Evolutionary conservation across 2,888 invertebrate genomes (phyloP).

Genomic region (Drosophila histrio): DNA sequence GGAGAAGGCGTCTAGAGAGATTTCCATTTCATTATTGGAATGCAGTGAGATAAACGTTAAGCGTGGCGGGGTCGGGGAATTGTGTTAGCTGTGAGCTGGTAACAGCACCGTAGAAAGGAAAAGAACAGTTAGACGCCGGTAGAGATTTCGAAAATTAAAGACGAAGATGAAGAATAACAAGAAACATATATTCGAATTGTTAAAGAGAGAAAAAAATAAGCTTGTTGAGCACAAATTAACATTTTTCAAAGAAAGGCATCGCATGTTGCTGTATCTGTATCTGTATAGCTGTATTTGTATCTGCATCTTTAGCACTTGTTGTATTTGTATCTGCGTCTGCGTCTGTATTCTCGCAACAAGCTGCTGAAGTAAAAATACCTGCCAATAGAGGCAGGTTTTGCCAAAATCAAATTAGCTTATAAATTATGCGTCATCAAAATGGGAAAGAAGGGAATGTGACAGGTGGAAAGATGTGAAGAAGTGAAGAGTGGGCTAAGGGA

Average conservation of each 20-base stretch:
- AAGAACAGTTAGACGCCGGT: constrained; percentile 55
- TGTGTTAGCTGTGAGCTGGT: constrained; percentile 8
- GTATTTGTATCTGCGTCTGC: constrained; percentile 13
- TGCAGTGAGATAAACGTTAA: neutral
- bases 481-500: neutral
- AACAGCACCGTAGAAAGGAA: constrained; percentile 53
- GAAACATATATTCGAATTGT: constrained; percentile 29
- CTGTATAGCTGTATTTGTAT: constrained; percentile 22
- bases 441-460: neutral
- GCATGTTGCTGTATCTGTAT: constrained; percentile 20
- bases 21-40: constrained; percentile 72
- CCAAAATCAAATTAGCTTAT: constrained; percentile 53
- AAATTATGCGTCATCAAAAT: constrained; percentile 55
- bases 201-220: constrained; percentile 7
- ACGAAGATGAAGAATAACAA: neutral
- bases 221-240: constrained; percentile 62
- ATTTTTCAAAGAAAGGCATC: constrained; percentile 57
- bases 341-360: constrained; percentile 18
- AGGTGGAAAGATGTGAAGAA: neutral
- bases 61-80: neutral
- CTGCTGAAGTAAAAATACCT: constrained; percentile 25
- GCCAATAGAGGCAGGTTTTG: constrained; percentile 12
- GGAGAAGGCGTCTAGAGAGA: constrained; percentile 4
- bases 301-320: constrained; percentile 1
- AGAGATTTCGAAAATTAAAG: constrained; percentile 27